A percentile compares a stretch with the other conserved stretches of the same genome.
Conservation (phyloP, 2,113 vertebrate species). For the Galemys pyrenaicus region DNA sequence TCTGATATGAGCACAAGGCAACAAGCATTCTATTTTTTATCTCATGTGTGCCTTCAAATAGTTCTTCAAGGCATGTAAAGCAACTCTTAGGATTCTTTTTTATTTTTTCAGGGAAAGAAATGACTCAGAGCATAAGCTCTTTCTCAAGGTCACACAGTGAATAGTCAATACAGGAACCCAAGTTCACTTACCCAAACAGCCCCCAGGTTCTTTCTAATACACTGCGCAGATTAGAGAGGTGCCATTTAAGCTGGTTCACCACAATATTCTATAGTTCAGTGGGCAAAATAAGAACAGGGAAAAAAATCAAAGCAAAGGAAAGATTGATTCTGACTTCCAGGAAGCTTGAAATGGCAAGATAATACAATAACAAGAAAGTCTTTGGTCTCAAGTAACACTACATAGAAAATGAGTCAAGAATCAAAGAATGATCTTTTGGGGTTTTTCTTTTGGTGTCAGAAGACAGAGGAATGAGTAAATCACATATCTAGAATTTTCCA, state of each 20-base stretch:
- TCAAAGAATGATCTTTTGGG: neutral
- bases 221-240: neutral
- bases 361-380: conserved; percentile 38
- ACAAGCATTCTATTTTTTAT: neutral
- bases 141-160: neutral
- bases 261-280: neutral
- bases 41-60: neutral
- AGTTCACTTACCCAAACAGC: neutral
- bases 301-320: neutral
- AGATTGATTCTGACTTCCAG: neutral
- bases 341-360: conserved; percentile 35
- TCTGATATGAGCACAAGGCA: neutral
- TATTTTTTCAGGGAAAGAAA: neutral
- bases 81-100: neutral
- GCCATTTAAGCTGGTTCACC: neutral
- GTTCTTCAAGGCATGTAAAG: neutral
- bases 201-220: neutral
- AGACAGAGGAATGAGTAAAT: neutral
- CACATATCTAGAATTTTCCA: neutral
- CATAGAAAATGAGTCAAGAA: conserved; percentile 52
- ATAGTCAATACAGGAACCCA: neutral
- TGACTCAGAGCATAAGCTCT: neutral
- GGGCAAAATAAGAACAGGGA: neutral
- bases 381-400: neutral
- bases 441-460: neutral